A percentile compares a stretch with the other conserved stretches of the same genome.
Conservation (phyloP, 2,113 vertebrate genomes). For the Elephantulus edwardii region DNA sequence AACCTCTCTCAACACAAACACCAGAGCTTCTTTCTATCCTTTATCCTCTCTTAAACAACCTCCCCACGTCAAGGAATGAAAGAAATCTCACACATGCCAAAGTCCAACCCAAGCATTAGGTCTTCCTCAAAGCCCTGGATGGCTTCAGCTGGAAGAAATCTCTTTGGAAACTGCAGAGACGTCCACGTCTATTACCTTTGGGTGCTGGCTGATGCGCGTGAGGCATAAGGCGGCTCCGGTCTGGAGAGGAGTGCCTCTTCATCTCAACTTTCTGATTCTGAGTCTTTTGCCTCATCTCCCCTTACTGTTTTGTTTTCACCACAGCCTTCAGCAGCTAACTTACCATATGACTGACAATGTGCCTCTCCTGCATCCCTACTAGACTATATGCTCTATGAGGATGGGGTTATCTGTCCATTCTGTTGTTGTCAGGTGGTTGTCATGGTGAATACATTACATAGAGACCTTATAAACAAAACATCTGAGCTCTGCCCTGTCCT, state of each 20-base stretch:
- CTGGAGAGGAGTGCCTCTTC: not conserved
- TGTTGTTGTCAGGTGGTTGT: no score
- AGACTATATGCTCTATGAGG: not conserved
- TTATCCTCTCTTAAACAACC: not conserved
- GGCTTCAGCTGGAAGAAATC: not conserved
- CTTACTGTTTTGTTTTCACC: not conserved
- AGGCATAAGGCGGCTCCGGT: not conserved
- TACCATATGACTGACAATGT: not conserved
- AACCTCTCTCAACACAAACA: not conserved
- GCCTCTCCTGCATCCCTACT: not conserved
- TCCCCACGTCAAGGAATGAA: not conserved
- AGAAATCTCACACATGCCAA: not conserved
- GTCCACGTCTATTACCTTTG: not conserved
- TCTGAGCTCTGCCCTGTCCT: no score
- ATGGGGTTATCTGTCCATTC: not conserved
- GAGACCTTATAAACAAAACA: no score
- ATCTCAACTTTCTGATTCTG: not conserved
- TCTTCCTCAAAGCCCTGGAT: not conserved
- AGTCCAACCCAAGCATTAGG: not conserved
- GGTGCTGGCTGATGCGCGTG: not conserved
- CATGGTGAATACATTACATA: no score
- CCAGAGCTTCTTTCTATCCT: not conserved
- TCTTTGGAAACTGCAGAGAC: not conserved
- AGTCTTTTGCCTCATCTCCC: not conserved
- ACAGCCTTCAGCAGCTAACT: not conserved